Evolutionary conservation across 2,113 vertebrate species (phyloP).

Genomic region (Channa argus): DNA sequence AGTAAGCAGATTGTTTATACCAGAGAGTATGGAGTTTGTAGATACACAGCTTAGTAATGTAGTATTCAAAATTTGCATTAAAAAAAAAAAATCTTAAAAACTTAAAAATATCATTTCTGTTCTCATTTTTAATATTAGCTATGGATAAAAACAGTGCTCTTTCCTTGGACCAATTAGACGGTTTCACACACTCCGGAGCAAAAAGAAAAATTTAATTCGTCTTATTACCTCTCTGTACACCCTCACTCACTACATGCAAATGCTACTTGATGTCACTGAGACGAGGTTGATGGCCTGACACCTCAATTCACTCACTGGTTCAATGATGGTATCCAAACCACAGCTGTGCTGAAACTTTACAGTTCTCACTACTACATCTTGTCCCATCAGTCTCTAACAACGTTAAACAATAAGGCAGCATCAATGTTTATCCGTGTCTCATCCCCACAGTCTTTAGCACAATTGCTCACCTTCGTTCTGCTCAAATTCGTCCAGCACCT

Average conservation of each 20-base stretch:
- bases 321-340: neutral
- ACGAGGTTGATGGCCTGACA: slow-evolving; percentile 17
- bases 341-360: neutral
- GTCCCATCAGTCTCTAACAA: neutral
- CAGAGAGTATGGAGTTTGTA: slow-evolving; percentile 9
- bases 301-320: slow-evolving; percentile 12
- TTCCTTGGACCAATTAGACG: slow-evolving; percentile 64
- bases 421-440: slow-evolving; percentile 2
- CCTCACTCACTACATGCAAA: slow-evolving; percentile 57
- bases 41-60: slow-evolving; percentile 11
- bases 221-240: slow-evolving; percentile 44
- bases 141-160: slow-evolving; percentile 12
- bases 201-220: slow-evolving; percentile 71
- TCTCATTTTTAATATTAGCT: slow-evolving; percentile 17
- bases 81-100: slow-evolving; percentile 54
- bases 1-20: neutral
- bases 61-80: slow-evolving; percentile 49
- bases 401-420: neutral
- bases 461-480: slow-evolving; percentile 94
- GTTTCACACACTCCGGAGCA: slow-evolving; percentile 50
- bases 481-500: slow-evolving; percentile 99
- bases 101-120: slow-evolving; percentile 21
- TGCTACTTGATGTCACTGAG: slow-evolving; percentile 23
- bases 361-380: neutral
- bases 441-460: neutral